phyloP scores from a whole-genome alignment of 2,113 vertebrate species.

The Monopterus albus region DNA sequence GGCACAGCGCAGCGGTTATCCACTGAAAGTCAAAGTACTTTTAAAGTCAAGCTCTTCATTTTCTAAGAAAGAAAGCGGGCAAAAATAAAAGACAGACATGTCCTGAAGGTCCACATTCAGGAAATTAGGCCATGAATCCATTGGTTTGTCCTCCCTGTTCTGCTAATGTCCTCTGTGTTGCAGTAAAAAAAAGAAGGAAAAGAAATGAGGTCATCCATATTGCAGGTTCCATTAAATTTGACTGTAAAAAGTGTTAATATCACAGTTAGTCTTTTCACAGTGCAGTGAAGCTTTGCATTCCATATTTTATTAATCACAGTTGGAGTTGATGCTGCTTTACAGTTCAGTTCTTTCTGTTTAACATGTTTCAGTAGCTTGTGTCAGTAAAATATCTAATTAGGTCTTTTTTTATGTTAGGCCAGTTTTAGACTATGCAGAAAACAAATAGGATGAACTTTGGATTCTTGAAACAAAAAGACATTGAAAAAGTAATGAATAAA shows the following conservation, averaged over 20 bases:
- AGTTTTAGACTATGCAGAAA: background rate
- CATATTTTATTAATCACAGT: background rate
- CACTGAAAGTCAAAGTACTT: background rate
- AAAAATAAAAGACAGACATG: background rate
- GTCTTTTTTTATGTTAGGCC: too few species aligned
- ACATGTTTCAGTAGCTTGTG: background rate
- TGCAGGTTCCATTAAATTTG: too few species aligned
- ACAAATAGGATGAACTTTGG: background rate
- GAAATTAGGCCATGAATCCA: background rate
- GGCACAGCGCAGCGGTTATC: background rate
- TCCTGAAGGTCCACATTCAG: background rate
- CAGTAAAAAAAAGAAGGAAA: too few species aligned
- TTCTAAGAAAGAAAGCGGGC: background rate
- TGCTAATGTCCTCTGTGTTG: too few species aligned
- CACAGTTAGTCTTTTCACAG: background rate
- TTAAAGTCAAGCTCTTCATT: slow-evolving; percentile 29
- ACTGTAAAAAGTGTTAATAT: too few species aligned
- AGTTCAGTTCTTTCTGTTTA: background rate
- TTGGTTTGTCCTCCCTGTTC: too few species aligned
- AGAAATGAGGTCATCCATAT: too few species aligned
- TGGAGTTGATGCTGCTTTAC: background rate
- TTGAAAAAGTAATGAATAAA: too few species aligned
- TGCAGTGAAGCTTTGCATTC: background rate
- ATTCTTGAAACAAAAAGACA: background rate
- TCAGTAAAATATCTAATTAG: background rate